These are phyloP conservation scores for Anabacerthia variegaticeps DNA, from an alignment of 2,797 vertebrate genomes.

Conservation along the genomic window DNA sequence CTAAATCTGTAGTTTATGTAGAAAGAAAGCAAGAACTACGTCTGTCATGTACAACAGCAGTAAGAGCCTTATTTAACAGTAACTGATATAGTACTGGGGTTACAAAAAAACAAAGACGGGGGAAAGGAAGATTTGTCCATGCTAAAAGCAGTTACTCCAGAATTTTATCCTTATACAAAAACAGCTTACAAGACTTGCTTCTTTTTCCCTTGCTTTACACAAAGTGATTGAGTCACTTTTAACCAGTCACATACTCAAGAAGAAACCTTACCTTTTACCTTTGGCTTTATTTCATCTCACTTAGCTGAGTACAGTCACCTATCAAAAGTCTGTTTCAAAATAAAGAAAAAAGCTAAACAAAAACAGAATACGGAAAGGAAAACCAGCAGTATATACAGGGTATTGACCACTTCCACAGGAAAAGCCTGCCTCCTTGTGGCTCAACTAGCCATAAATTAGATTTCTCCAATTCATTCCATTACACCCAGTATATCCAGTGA, in stretches of 20 bases:
- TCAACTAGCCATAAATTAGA: not conserved
- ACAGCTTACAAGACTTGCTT: not conserved
- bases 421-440: conserved; percentile 56
- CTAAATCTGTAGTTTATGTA: not conserved
- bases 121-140: not conserved
- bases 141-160: not conserved
- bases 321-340: not conserved
- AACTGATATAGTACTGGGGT: not conserved
- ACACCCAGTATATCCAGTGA: not conserved
- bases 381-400: not conserved
- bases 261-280: not conserved
- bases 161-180: not conserved
- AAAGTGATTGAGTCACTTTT: not conserved
- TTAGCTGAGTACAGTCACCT: not conserved
- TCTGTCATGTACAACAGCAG: not conserved
- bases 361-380: not conserved
- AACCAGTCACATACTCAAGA: not conserved
- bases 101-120: not conserved
- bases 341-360: not conserved
- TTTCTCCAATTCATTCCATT: not conserved
- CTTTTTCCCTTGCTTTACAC: not conserved
- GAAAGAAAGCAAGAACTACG: not conserved
- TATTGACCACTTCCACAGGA: not conserved
- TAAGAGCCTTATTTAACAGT: not conserved
- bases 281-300: not conserved